Evolutionary conservation across 2,797 vertebrate genomes (phyloP).

Genomic region (Luscinia megarhynchos): DNA sequence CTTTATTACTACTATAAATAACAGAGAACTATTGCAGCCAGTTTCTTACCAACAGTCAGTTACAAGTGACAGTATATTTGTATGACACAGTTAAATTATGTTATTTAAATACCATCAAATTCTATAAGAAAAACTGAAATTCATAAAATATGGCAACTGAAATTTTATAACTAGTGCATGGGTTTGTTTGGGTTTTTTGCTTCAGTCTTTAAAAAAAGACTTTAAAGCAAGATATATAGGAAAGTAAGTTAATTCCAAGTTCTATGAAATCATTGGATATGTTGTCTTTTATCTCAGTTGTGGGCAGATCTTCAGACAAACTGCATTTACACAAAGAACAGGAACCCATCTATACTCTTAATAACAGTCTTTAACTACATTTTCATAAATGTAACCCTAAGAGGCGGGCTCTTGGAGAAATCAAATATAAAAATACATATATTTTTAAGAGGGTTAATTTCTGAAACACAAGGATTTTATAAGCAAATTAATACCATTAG

Average conservation of each 20-base stretch:
- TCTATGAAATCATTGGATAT: not conserved
- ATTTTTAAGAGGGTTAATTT: not conserved
- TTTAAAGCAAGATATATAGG: not conserved
- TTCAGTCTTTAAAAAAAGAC: not conserved
- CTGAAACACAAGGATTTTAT: conserved; percentile 16
- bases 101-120: not conserved
- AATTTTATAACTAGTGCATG: not conserved
- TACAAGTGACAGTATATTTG: not conserved
- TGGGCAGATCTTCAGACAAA: not conserved
- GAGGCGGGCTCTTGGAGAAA: not conserved
- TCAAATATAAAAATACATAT: not conserved
- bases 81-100: not conserved
- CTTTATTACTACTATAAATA: conserved; percentile 43
- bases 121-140: not conserved
- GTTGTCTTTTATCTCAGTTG: not conserved
- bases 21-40: not conserved
- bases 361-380: not conserved
- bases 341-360: not conserved
- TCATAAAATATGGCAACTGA: not conserved
- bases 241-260: not conserved
- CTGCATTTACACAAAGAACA: not conserved
- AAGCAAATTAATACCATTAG: conserved; percentile 1
- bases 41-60: conserved; percentile 6
- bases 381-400: not conserved
- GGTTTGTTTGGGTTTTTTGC: accelerated